A percentile compares a stretch with the other conserved stretches of the same genome.
Evolutionary conservation across 2,113 vertebrate genomes (phyloP).

Genomic region (Phyllostomus discolor): DNA sequence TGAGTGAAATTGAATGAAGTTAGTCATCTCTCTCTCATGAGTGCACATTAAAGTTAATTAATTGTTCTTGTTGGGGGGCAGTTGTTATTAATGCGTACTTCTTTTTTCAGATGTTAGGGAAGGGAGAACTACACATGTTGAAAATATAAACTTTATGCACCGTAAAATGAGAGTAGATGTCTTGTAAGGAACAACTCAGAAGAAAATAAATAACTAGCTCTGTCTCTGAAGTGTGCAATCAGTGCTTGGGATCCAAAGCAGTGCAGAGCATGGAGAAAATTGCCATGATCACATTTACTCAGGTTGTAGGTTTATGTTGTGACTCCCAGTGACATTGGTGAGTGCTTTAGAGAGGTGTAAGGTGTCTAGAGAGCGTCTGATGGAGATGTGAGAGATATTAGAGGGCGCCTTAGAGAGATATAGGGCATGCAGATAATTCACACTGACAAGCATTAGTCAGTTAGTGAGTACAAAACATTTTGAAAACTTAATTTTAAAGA

Average conservation of each 20-base stretch:
- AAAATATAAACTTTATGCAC: not conserved
- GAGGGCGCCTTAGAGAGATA: not conserved
- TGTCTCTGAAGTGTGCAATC: slow-evolving; percentile 11
- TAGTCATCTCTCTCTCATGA: not conserved
- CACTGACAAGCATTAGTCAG: not conserved
- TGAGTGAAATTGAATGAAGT: not conserved
- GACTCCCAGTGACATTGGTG: not conserved
- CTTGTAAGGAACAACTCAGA: not conserved
- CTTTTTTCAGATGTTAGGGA: not conserved
- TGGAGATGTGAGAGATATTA: not conserved
- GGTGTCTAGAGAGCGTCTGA: not conserved
- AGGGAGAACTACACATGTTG: not conserved
- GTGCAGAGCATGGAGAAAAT: slow-evolving; percentile 17
- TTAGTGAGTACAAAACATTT: not conserved
- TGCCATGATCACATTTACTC: not conserved
- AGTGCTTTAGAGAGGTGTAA: not conserved
- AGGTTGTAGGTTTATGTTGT: slow-evolving; percentile 4
- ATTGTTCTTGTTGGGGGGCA: not conserved
- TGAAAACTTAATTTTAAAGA: not conserved
- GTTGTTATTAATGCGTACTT: not conserved
- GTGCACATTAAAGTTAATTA: not conserved
- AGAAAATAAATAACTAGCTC: not conserved
- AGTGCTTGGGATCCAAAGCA: not conserved
- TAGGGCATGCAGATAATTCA: not conserved
- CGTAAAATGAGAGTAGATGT: not conserved